Evolutionary conservation across 2,888 invertebrate species (phyloP), one percentile per base, ranked within the genome.

Genomic region (Autographa pulchrina): DNA sequence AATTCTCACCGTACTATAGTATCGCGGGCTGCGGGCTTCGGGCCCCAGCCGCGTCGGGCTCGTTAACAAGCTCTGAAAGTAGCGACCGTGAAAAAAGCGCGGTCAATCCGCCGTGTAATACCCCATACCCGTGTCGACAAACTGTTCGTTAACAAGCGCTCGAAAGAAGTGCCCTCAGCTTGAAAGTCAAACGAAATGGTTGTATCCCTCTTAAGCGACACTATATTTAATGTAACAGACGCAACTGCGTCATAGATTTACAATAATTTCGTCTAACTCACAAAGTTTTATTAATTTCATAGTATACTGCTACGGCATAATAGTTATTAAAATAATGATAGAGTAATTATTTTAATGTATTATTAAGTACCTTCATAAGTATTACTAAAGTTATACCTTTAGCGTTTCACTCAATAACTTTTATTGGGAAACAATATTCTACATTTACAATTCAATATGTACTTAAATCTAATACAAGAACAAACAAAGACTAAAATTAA

Each of bases 101-200:
- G 20, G 54, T 25, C 54, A 56, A 56, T 56, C 54, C 25, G 54
- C 54, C 54, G 54, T 56, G 25, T 56, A 56, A 8, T 7, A 8
- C 54, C 54, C 54, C 6, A 56, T 25, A 56, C 20, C 54, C 54
- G 25, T 56, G 54, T 56, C 54, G 54, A 18, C 20, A 56, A 56
- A 56, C 54, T 56, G 54, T 56, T 56, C 25, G 54, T 56, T 56
- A 56, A 56, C 54, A 56, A 56, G 25, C 54, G 54, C 54, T 25
- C 20, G 14, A 25, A 56, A 56, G 13, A 56, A 56, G 20, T 25
- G 25, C 20, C 25, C 11, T 11, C 9, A 54, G 11, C 11, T 54
- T 18, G 54, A 18, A 18, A 54, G 9, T 54, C 20, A 20, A 18
- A 18, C 18, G 18, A 54, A 20, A 20, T 1, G 20, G 20, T 56